A percentile compares a stretch with the other conserved stretches of the same genome.
These are phyloP conservation scores for Psophia crepitans DNA, from an alignment of 2,113 vertebrate species.

Conservation along the genomic window DNA sequence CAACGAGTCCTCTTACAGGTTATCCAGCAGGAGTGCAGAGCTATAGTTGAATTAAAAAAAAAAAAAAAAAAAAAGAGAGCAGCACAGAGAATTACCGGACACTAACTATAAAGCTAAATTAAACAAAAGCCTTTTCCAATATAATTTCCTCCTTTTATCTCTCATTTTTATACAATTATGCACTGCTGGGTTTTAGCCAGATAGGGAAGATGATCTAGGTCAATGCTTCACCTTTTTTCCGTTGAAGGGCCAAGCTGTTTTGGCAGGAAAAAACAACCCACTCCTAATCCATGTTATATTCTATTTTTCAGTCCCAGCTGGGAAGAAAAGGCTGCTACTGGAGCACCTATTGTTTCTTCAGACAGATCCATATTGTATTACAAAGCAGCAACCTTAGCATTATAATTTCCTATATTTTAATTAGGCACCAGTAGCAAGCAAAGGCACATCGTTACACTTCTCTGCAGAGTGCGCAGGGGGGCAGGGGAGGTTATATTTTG, in stretches of 20 bases:
- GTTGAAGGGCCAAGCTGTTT: neutral
- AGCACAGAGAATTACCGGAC: neutral
- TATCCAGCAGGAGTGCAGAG: neutral
- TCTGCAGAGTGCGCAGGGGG: neutral
- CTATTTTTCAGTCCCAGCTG: neutral
- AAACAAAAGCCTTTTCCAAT: neutral
- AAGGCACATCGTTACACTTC: neutral
- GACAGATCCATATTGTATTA: neutral
- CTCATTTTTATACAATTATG: neutral
- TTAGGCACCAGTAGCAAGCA: neutral
- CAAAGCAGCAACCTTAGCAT: neutral
- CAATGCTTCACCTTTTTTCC: neutral
- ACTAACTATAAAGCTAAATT: neutral
- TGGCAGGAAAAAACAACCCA: neutral
- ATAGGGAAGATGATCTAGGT: neutral
- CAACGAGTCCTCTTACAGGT: rapidly evolving
- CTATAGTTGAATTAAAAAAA: rapidly evolving
- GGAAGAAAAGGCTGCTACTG: neutral
- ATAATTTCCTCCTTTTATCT: neutral
- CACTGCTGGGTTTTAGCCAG: neutral
- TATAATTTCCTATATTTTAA: neutral
- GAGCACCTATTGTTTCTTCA: neutral
- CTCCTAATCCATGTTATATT: neutral
- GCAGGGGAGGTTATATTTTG: neutral
- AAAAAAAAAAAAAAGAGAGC: too few species aligned